Conservation (phyloP, 2,113 vertebrate genomes). For the Megalops atlanticus region DNA sequence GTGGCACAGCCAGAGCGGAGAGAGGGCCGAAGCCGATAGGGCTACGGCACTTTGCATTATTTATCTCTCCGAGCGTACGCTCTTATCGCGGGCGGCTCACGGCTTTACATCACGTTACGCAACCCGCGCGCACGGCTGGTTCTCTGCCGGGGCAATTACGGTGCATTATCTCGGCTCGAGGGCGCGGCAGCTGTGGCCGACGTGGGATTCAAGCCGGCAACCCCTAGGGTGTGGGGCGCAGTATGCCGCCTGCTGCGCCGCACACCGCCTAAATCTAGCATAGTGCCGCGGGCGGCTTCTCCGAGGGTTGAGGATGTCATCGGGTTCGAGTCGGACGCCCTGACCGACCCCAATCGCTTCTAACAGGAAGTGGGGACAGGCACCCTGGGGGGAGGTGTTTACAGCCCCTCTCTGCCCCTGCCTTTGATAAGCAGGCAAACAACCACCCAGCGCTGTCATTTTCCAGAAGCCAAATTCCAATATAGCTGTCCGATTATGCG, state of each 20-base stretch:
- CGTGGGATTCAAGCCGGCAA: too few species aligned
- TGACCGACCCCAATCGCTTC: conserved; percentile 30
- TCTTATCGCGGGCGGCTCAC: background rate
- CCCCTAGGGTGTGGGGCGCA: background rate
- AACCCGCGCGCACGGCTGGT: background rate
- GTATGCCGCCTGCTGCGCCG: background rate
- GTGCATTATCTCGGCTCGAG: background rate
- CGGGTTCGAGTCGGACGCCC: conserved; percentile 38
- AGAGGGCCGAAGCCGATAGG: background rate
- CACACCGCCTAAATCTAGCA: conserved; percentile 36
- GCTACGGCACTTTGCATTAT: background rate
- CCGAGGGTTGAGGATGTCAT: background rate
- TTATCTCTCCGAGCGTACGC: background rate
- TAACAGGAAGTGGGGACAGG: conserved; percentile 65
- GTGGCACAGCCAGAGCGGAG: background rate
- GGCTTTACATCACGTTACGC: background rate
- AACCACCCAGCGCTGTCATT: background rate
- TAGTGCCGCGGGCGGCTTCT: conserved; percentile 54
- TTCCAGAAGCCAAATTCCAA: background rate
- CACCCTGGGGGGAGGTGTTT: conserved; percentile 56
- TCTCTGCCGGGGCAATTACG: background rate
- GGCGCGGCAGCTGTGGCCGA: background rate
- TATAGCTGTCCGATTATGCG: background rate
- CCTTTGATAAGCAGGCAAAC: background rate
- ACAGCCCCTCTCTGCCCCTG: conserved; percentile 39